A percentile compares a stretch with the other conserved stretches of the same genome.
Evolutionary conservation across 2,888 invertebrate species (phyloP).

Genomic region (Bombyx huttoni): DNA sequence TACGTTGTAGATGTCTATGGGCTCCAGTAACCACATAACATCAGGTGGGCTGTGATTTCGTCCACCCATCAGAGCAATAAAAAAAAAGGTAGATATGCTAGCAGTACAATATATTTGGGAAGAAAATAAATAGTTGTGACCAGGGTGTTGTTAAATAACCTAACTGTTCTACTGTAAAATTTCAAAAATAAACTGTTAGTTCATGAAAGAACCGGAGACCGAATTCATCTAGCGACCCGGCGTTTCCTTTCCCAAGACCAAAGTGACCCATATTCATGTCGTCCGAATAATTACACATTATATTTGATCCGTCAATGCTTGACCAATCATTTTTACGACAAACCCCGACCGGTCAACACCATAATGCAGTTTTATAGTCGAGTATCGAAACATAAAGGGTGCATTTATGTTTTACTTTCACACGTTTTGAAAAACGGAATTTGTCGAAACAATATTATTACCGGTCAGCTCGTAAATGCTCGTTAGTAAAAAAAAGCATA

Average conservation of each 20-base stretch:
- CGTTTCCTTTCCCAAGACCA: constrained; percentile 62
- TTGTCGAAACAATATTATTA: constrained; percentile 46
- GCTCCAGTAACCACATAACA: too few relatives aligned
- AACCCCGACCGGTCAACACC: constrained; percentile 41
- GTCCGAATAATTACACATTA: constrained; percentile 36
- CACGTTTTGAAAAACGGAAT: constrained; percentile 60
- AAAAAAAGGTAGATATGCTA: too few relatives aligned
- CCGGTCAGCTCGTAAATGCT: constrained; percentile 51
- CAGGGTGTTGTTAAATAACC: too few relatives aligned
- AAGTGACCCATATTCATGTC: constrained; percentile 53
- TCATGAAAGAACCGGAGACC: not conserved
- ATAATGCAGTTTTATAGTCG: constrained; percentile 36
- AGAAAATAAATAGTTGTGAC: too few relatives aligned
- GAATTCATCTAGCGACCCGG: constrained; percentile 5
- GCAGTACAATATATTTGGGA: too few relatives aligned
- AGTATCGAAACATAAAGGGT: constrained; percentile 5
- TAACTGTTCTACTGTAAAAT: not conserved
- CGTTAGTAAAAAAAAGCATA: constrained; percentile 28
- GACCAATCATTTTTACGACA: constrained; percentile 58
- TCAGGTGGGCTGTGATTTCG: too few relatives aligned
- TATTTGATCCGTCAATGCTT: constrained; percentile 51
- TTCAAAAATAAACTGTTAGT: not conserved
- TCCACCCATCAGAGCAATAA: too few relatives aligned
- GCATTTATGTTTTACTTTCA: constrained; percentile 60
- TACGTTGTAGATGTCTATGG: too few relatives aligned